Evolutionary conservation across 2,888 invertebrate species (phyloP).

Genomic region (Achlya flavicornis): DNA sequence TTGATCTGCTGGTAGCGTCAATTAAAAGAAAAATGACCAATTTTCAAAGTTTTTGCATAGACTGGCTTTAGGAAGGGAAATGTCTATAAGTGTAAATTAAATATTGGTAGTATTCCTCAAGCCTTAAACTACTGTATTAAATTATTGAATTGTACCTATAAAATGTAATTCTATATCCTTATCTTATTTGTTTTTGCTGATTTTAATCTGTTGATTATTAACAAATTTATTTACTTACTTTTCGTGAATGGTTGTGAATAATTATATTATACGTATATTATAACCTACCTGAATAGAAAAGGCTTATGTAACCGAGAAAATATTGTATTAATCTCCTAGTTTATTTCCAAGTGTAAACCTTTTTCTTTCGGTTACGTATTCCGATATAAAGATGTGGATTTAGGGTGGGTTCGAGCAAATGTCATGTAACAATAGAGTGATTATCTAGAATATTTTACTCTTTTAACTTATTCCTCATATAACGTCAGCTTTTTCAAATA

Average conservation of each 20-base stretch:
- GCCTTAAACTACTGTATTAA: conserved; percentile 21
- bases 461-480: too few relatives aligned
- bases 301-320: conserved; percentile 2
- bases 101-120: neutral
- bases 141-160: conserved; percentile 18
- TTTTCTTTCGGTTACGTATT: neutral
- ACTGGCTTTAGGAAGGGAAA: conserved; percentile 24
- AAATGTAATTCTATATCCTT: neutral
- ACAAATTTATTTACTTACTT: conserved; percentile 26
- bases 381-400: neutral
- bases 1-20: conserved; percentile 49
- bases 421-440: too few relatives aligned
- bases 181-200: neutral
- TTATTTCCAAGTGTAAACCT: neutral
- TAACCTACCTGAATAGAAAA: neutral
- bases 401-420: too few relatives aligned
- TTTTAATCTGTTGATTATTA: conserved; percentile 15
- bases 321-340: neutral
- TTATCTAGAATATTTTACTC: too few relatives aligned
- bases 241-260: conserved; percentile 49
- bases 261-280: conserved; percentile 19
- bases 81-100: neutral
- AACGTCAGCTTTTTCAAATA: too few relatives aligned
- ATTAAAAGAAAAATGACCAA: conserved; percentile 60
- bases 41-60: conserved; percentile 56